A percentile compares a stretch with the other conserved stretches of the same genome.
Evolutionary conservation across 2,888 invertebrate species (phyloP).

Genomic region (Hypercompe scribonia): DNA sequence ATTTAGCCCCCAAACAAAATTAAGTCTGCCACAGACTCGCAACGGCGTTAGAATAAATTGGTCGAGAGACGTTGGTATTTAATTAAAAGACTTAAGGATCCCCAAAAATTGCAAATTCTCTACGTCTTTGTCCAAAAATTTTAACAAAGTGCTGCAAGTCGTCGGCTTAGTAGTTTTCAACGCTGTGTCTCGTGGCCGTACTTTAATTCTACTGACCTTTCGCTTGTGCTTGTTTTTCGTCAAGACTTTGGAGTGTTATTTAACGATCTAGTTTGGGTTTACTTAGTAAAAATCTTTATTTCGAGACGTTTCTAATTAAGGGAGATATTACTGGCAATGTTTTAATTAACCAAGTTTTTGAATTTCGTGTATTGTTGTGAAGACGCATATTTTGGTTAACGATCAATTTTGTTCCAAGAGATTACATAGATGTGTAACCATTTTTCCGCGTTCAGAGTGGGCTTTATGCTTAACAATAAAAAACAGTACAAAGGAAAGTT

Average conservation of each 20-base stretch:
- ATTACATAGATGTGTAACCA: slow-evolving; percentile 9
- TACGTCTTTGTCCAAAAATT: slow-evolving; percentile 3
- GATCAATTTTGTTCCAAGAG: slow-evolving; percentile 7
- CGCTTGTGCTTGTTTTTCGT: slow-evolving; percentile 34
- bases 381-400: slow-evolving; percentile 1
- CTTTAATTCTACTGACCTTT: slow-evolving; percentile 24
- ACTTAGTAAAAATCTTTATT: slow-evolving; percentile 24
- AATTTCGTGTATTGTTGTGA: slow-evolving; percentile 21
- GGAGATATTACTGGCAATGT: slow-evolving; percentile 28
- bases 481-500: slow-evolving; percentile 4
- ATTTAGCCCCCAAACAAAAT: slow-evolving; percentile 45
- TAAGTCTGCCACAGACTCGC: slow-evolving; percentile 33
- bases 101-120: slow-evolving; percentile 12
- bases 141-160: neutral
- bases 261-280: slow-evolving; percentile 22
- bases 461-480: neutral
- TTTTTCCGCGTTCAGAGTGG: slow-evolving; percentile 7
- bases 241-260: slow-evolving; percentile 28
- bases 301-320: slow-evolving; percentile 30
- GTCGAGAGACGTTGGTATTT: slow-evolving; percentile 30
- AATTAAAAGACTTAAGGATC: slow-evolving; percentile 31
- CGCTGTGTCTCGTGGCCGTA: neutral
- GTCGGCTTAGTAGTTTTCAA: slow-evolving; percentile 2
- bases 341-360: slow-evolving; percentile 10
- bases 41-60: slow-evolving; percentile 35